Evolutionary conservation across 2,113 vertebrate genomes (phyloP).

Genomic region (Herpailurus yagouaroundi): DNA sequence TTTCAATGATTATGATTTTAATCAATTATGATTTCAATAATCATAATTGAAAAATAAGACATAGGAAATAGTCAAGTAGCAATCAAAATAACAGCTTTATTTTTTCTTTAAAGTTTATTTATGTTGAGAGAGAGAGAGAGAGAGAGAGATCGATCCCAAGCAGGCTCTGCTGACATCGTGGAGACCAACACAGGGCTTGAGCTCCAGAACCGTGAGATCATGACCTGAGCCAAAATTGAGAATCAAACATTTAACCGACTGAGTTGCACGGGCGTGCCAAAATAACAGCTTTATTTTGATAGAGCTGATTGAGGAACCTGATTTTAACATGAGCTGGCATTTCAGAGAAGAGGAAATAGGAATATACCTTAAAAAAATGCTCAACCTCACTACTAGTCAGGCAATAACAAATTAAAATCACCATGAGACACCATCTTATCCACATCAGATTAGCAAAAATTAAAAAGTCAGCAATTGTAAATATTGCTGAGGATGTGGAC

Average conservation of each 20-base stretch:
- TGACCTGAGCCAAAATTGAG: too few species aligned
- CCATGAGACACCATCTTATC: background rate
- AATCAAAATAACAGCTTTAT: slow-evolving; percentile 42
- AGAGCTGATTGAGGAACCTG: background rate
- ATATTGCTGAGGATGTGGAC: background rate
- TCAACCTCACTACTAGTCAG: background rate
- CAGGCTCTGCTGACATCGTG: too few species aligned
- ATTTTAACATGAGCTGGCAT: background rate
- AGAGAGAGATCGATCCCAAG: too few species aligned
- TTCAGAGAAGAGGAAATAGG: background rate
- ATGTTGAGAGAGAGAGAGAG: too few species aligned
- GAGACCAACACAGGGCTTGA: too few species aligned
- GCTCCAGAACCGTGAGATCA: too few species aligned
- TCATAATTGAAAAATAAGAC: background rate
- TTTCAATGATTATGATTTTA: too few species aligned
- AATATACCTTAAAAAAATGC: background rate
- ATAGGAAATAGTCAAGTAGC: background rate
- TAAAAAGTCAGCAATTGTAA: background rate
- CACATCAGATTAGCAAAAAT: background rate
- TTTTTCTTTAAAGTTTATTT: background rate
- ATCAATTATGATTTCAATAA: too few species aligned
- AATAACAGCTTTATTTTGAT: slow-evolving; percentile 46
- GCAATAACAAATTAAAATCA: slow-evolving; percentile 30
- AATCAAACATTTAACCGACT: too few species aligned
- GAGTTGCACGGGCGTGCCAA: background rate